Percentiles rank a stretch among this genome's conserved stretches.
Evolutionary conservation across 2,888 invertebrate species (phyloP).

Genomic region (Linnaemya tessellans): DNA sequence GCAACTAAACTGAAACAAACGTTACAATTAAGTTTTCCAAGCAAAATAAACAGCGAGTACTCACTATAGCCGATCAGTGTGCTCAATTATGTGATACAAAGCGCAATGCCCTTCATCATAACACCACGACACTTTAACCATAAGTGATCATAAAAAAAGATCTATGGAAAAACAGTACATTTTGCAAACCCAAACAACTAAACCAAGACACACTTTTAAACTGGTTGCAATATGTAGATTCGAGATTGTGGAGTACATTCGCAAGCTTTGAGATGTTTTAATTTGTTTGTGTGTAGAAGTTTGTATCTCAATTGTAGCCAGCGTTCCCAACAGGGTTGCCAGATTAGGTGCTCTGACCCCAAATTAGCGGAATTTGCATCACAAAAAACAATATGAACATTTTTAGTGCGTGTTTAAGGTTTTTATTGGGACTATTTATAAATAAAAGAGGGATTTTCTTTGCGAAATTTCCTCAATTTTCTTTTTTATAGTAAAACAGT

Average conservation of each 20-base stretch:
- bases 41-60: not conserved
- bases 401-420: too few relatives aligned
- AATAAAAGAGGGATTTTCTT: too few relatives aligned
- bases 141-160: constrained; percentile 23
- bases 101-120: not conserved
- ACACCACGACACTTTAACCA: constrained; percentile 15
- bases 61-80: constrained; percentile 7
- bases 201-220: constrained; percentile 38
- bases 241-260: not conserved
- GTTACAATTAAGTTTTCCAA: not conserved
- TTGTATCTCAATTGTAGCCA: constrained; percentile 17
- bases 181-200: constrained; percentile 2
- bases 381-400: too few relatives aligned
- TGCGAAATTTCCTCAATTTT: too few relatives aligned
- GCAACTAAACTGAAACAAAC: constrained; percentile 2
- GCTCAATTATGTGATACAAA: constrained; percentile 11
- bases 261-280: constrained; percentile 7
- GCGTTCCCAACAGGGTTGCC: too few relatives aligned
- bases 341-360: too few relatives aligned
- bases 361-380: too few relatives aligned
- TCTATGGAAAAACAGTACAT: not conserved
- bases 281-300: constrained; percentile 30
- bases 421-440: too few relatives aligned
- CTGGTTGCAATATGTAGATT: constrained; percentile 48
- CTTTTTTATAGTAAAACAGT: too few relatives aligned